Percentiles rank a stretch among this genome's conserved stretches.
These are phyloP conservation scores for Pelodiscus sinensis DNA, from an alignment of 2,113 vertebrate species.

Conservation along the genomic window DNA sequence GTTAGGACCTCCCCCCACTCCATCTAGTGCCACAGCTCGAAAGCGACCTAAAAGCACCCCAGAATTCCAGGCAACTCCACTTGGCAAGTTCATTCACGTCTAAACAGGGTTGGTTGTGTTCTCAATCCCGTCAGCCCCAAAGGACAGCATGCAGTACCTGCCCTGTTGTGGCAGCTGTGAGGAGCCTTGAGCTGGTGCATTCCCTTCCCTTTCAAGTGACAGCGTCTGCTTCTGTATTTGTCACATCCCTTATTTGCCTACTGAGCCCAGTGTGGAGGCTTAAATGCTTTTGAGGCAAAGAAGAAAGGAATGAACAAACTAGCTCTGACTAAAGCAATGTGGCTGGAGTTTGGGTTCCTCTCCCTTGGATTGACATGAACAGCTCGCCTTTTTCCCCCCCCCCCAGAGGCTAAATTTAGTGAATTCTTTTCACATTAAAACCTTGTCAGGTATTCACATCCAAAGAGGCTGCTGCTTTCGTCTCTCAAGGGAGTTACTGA, in stretches of 20 bases:
- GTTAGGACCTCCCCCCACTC: too few species aligned
- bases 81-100: not conserved
- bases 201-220: not conserved
- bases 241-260: slow-evolving; percentile 41
- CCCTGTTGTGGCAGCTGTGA: not conserved
- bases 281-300: slow-evolving; percentile 58
- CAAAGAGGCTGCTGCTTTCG: slow-evolving; percentile 61
- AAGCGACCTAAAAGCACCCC: not conserved
- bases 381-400: not conserved
- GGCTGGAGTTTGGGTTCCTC: slow-evolving; percentile 54
- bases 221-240: not conserved
- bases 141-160: not conserved
- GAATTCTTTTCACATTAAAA: slow-evolving; percentile 72
- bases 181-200: not conserved
- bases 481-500: slow-evolving; percentile 55
- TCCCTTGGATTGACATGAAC: slow-evolving; percentile 45
- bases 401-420: slow-evolving; percentile 68
- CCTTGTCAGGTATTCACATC: slow-evolving; percentile 73
- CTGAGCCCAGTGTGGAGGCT: slow-evolving; percentile 26
- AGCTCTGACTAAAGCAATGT: slow-evolving; percentile 45
- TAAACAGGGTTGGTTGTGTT: not conserved
- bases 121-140: not conserved
- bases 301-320: slow-evolving; percentile 34
- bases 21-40: not conserved
- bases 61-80: not conserved